Conservation (phyloP, 30 jellyfish, hydroid and myxozoan species). For the Nemopilema nomurai region DNA sequence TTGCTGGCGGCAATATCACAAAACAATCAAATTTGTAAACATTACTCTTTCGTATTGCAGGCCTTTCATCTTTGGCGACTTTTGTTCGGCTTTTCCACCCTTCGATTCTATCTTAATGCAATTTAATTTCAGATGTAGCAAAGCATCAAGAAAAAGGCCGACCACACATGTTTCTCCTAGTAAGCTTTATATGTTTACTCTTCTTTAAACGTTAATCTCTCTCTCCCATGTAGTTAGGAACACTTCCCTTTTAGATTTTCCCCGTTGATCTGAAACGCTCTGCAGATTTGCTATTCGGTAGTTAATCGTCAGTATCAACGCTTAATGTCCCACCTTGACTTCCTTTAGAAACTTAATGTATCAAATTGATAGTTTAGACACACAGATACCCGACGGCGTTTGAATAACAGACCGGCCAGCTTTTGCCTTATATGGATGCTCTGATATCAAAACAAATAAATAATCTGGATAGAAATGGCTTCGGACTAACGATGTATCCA, state of each 20-base stretch:
- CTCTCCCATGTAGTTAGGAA: slow-evolving; percentile 39
- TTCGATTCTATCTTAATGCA: slow-evolving; percentile 39
- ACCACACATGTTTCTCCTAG: slow-evolving; percentile 14
- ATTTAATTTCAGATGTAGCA: slow-evolving; percentile 12
- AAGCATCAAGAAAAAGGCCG: slow-evolving; percentile 10
- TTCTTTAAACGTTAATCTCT: slow-evolving; percentile 8
- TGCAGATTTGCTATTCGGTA: slow-evolving; percentile 1
- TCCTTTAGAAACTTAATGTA: slow-evolving; percentile 3
- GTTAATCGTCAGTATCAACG: slow-evolving; percentile 6
- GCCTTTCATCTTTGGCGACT: slow-evolving; percentile 44
- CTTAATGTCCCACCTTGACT: slow-evolving; percentile 8
- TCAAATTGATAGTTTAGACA: slow-evolving; percentile 18
- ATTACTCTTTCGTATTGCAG: slow-evolving; percentile 14
- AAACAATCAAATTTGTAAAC: slow-evolving; percentile 18
- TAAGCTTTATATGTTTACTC: not conserved
- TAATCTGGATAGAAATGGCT: not conserved
- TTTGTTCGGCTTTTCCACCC: slow-evolving; percentile 42
- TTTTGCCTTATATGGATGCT: not conserved
- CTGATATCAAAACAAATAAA: not conserved
- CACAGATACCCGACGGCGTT: not conserved
- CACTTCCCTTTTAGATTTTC: slow-evolving; percentile 5
- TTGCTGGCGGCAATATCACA: slow-evolving; percentile 9
- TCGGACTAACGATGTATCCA: not conserved
- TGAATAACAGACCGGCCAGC: not conserved
- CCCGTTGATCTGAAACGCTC: slow-evolving; percentile 20